Conservation (phyloP, 2,888 invertebrate species). For the Ennomos fuscantarius region DNA sequence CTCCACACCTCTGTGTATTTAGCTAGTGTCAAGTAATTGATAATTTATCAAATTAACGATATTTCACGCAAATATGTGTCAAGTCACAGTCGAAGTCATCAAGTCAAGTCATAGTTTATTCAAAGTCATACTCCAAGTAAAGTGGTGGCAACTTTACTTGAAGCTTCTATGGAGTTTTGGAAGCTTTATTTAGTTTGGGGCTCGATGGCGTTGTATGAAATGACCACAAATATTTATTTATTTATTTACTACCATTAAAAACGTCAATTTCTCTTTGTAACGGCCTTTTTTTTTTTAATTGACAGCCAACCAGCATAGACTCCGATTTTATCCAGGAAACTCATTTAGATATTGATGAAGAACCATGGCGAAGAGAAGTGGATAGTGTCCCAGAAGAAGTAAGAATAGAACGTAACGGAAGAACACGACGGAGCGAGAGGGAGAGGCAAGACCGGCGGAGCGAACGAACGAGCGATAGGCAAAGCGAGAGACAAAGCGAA, state of each 20-base stretch:
- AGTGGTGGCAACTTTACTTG: no score
- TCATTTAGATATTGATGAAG: constrained; percentile 68
- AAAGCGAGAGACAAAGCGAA: constrained; percentile 47
- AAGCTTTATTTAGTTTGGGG: no score
- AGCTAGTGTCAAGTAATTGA: no score
- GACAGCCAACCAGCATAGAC: constrained; percentile 74
- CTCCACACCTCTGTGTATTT: no score
- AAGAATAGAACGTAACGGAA: constrained; percentile 69
- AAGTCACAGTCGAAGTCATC: no score
- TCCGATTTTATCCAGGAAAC: constrained; percentile 76
- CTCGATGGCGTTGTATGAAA: no score
- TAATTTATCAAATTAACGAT: no score
- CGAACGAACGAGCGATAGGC: constrained; percentile 10
- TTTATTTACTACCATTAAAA: background rate
- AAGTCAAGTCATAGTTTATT: no score
- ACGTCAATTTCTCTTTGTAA: background rate
- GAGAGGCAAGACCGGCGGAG: constrained; percentile 14
- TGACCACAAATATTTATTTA: no score
- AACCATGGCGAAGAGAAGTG: constrained; percentile 68
- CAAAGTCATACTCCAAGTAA: no score
- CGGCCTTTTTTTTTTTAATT: constrained; percentile 24
- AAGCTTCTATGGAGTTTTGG: no score
- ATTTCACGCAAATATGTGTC: no score
- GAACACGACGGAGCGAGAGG: constrained; percentile 58
- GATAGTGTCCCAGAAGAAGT: constrained; percentile 58